phyloP scores from a whole-genome alignment of 2,113 vertebrate genomes.

The Pollimyrus isidori region DNA sequence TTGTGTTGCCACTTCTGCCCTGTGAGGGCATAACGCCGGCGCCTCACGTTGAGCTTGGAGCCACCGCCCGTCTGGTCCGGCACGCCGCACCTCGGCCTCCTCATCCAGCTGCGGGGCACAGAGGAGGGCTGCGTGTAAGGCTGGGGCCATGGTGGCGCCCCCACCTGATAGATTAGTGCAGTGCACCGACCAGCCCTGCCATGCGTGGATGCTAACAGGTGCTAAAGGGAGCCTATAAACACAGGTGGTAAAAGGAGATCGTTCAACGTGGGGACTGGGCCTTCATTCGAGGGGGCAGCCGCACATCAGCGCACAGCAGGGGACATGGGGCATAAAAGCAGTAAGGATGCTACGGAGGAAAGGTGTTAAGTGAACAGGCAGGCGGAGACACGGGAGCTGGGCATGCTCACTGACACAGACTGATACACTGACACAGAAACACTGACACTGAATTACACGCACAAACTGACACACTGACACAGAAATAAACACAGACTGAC shows the following conservation, averaged over 20 bases:
- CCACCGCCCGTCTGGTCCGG: slow-evolving; percentile 76
- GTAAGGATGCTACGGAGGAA: slow-evolving; percentile 38
- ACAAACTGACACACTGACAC: too few species aligned
- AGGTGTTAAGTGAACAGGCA: neutral
- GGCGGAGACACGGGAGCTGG: neutral
- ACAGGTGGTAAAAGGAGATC: neutral
- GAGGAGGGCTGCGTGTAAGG: neutral
- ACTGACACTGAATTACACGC: too few species aligned
- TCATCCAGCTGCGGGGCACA: slow-evolving; percentile 85
- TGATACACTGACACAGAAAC: too few species aligned
- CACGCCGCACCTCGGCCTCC: slow-evolving; percentile 88
- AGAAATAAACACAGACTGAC: too few species aligned
- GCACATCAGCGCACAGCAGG: slow-evolving; percentile 59
- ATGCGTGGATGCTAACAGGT: neutral
- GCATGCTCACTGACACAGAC: too few species aligned
- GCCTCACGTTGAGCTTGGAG: slow-evolving; percentile 71
- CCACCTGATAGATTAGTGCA: neutral
- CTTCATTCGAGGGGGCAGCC: slow-evolving; percentile 63
- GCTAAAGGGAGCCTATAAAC: neutral
- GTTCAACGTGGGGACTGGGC: slow-evolving; percentile 17
- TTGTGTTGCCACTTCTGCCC: slow-evolving; percentile 98
- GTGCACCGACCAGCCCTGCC: neutral
- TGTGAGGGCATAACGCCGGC: slow-evolving; percentile 86
- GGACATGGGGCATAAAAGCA: slow-evolving; percentile 42
- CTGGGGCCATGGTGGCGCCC: neutral